Evolutionary conservation across 2,888 invertebrate species (phyloP), one percentile per base, ranked within the genome.

Genomic region (Xanthorhoe designata): DNA sequence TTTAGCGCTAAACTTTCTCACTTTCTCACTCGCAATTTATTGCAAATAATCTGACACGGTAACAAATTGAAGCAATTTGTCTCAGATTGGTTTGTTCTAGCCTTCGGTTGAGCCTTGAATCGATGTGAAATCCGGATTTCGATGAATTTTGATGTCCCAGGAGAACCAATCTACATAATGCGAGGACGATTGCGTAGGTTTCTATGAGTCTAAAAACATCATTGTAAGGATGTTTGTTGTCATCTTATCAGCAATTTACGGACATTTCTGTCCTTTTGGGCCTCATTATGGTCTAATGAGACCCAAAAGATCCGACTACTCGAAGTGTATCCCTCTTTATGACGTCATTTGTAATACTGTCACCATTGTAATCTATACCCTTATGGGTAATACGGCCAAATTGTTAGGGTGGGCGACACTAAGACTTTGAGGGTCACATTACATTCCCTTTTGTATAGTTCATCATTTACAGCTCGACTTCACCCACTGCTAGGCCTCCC

Each of bases 121-220:
- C 51, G 55, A 60, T 62, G 50, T 42, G 60, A 70, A 68, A 69
- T 66, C n/a, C 42, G 19, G 42, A 57, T 59, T 64, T 66, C 72
- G 56, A 70, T 72, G 72, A 72, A 70, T 70, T 72, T 72, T 74
- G 64, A 69, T 74, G 67, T 71, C 71, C 62, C 69, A 55, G 13
- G 59, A 45, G 71, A 42, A 49, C 19, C 49, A 54, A 73, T 69
- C 19, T 70, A 64, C 71, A 71, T 70, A 69, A 56, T 68, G 50
- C 64, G 57, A 60, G 49, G 62, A 57, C 42, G 15, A 15, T 32
- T 32, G 32, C 32, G 32, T 32, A 32, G 32, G 7, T 32, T 18
- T 1, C 59, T 10, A 24, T 42, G 6, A 10, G 10, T 51, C 10
- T 10, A 47, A n/a, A 45, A 45, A 42, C 38, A 42, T 42, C 38